Evolutionary conservation across 2,113 vertebrate genomes (phyloP).

Genomic region (Mandrillus leucophaeus): DNA sequence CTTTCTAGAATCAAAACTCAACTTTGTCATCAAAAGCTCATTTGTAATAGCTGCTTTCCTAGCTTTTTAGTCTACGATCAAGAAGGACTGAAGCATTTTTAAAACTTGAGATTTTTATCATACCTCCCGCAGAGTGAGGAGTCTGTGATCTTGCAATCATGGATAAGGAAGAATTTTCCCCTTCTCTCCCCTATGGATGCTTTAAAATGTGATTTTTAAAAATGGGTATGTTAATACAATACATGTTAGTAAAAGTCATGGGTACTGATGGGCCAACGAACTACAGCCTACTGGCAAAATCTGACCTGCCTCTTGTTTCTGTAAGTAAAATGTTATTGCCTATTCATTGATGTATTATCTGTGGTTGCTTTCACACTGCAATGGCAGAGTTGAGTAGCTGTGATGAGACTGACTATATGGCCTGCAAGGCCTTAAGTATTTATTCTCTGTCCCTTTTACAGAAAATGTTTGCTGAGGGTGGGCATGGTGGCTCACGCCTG

Average conservation of each 20-base stretch:
- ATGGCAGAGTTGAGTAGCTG: neutral
- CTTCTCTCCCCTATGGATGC: neutral
- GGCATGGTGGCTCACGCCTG: too few relatives aligned
- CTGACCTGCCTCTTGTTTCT: neutral
- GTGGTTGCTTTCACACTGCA: neutral
- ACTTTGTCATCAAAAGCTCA: neutral
- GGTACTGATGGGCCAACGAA: neutral
- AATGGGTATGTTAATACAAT: neutral
- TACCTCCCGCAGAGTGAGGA: neutral
- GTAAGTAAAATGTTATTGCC: neutral
- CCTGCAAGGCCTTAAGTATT: neutral
- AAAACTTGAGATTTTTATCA: neutral
- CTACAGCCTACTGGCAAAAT: neutral
- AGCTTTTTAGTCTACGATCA: neutral
- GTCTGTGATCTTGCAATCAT: neutral
- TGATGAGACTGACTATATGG: neutral
- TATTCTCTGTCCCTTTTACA: neutral
- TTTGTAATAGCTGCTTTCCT: neutral
- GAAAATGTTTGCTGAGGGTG: neutral
- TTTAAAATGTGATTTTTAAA: slow-evolving; percentile 5
- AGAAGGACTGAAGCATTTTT: neutral
- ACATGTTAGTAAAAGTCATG: neutral
- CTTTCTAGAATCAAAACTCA: slow-evolving; percentile 18
- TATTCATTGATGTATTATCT: neutral
- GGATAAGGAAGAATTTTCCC: neutral